Conservation (phyloP, 2,797 vertebrate genomes). For the Lacerta viridis region DNA sequence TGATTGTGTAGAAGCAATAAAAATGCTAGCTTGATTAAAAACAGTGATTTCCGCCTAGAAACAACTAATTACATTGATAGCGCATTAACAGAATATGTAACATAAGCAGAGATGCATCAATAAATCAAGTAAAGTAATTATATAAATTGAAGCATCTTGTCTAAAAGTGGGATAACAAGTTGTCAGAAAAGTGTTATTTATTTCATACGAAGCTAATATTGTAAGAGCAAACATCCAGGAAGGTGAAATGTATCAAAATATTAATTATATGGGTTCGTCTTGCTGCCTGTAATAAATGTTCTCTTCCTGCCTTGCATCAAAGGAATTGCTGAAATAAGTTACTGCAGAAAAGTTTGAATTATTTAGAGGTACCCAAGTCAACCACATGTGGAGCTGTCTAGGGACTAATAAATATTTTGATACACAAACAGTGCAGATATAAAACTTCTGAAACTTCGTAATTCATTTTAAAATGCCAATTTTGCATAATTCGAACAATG, state of each 20-base stretch:
- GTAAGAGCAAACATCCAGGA: slow-evolving; percentile 65
- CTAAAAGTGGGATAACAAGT: slow-evolving; percentile 65
- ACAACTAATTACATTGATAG: slow-evolving; percentile 65
- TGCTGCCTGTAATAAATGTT: slow-evolving; percentile 55
- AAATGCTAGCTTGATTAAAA: slow-evolving; percentile 50
- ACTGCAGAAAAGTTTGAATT: slow-evolving; percentile 60
- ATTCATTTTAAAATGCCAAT: background rate
- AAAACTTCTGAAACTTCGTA: background rate
- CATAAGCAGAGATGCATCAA: slow-evolving; percentile 35
- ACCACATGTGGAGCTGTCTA: slow-evolving; percentile 2
- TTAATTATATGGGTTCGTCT: slow-evolving; percentile 73
- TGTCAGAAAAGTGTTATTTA: slow-evolving; percentile 65
- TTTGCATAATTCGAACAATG: slow-evolving; percentile 16
- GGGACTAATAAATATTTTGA: slow-evolving; percentile 34
- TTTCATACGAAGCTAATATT: slow-evolving; percentile 69
- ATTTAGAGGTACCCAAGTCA: slow-evolving; percentile 54
- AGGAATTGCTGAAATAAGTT: slow-evolving; percentile 60
- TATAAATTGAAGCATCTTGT: slow-evolving; percentile 67
- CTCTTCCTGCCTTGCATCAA: slow-evolving; percentile 44
- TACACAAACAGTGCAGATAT: slow-evolving; percentile 41
- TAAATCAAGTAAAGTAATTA: slow-evolving; percentile 73
- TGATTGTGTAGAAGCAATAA: slow-evolving; percentile 36
- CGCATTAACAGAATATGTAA: slow-evolving; percentile 58
- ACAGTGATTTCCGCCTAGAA: slow-evolving; percentile 40
- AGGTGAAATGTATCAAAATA: slow-evolving; percentile 72